Conservation (phyloP, 2,888 invertebrate species). For the Caenorhabditis zanzibari region DNA sequence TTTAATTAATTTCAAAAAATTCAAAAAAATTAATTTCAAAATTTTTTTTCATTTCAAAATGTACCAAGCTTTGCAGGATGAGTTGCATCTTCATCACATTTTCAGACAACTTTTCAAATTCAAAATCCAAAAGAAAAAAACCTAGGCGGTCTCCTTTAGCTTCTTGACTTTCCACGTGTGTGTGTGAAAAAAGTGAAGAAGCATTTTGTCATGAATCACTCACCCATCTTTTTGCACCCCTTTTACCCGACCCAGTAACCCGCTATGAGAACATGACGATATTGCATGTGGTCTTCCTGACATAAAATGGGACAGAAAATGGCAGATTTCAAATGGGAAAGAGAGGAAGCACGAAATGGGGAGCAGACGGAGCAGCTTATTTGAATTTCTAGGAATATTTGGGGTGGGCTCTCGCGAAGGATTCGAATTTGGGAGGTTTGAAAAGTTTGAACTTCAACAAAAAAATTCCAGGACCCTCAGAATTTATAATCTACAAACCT, state of each 20-base stretch:
- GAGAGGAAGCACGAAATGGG: not conserved
- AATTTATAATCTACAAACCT: not conserved
- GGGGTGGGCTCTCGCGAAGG: not conserved
- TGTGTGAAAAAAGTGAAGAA: not conserved
- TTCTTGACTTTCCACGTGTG: conserved; percentile 11
- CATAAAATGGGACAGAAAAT: conserved; percentile 9
- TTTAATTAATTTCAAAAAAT: too few relatives aligned
- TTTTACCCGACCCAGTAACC: conserved; percentile 50
- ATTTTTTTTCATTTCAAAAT: too few relatives aligned
- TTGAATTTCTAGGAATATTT: conserved; percentile 3
- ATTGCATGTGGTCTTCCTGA: conserved; percentile 44
- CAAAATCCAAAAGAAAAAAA: conserved; percentile 14
- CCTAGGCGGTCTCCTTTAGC: conserved; percentile 8
- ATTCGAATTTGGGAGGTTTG: too few relatives aligned
- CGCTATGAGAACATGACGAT: conserved; percentile 62
- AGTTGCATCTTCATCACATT: too few relatives aligned
- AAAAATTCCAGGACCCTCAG: too few relatives aligned
- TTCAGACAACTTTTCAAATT: conserved; percentile 22
- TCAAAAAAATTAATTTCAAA: too few relatives aligned
- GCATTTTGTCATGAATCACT: conserved; percentile 57
- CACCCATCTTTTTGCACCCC: conserved; percentile 2
- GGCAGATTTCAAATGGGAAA: conserved; percentile 26
- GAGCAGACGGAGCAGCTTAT: not conserved
- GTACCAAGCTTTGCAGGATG: too few relatives aligned
- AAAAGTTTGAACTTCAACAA: too few relatives aligned